Percentiles rank a stretch among this genome's conserved stretches.
phyloP scores from a whole-genome alignment of 2,113 vertebrate species.

The Menura novaehollandiae region DNA sequence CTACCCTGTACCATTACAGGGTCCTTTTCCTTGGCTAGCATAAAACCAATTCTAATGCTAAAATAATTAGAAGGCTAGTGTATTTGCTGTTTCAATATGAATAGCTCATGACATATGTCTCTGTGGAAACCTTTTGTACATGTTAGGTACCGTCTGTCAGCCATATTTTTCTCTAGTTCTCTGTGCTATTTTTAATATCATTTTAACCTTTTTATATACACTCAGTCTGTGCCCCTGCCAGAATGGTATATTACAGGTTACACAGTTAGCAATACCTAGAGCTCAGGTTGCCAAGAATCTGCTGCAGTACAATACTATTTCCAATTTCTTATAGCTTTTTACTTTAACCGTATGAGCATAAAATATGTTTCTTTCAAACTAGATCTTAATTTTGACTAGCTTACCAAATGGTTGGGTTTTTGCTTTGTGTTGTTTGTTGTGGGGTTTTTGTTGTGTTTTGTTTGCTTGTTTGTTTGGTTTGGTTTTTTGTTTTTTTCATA shows the following conservation, averaged over 20 bases:
- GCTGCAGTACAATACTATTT: background rate
- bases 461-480: background rate
- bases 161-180: conserved; percentile 3
- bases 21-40: background rate
- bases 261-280: background rate
- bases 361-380: background rate
- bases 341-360: background rate
- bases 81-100: background rate
- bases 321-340: background rate
- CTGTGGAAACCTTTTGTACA: conserved; percentile 12
- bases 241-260: conserved; percentile 24
- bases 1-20: conserved; percentile 15
- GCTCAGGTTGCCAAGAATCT: background rate
- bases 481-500: background rate
- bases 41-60: conserved; percentile 27
- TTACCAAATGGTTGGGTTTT: rapidly evolving
- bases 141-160: background rate
- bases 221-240: background rate
- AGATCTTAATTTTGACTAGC: background rate
- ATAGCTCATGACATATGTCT: background rate
- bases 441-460: background rate
- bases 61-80: conserved; percentile 37
- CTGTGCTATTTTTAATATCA: background rate
- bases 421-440: background rate
- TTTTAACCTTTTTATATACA: background rate